Evolutionary conservation across 2,113 vertebrate genomes (phyloP), one percentile per base, ranked within the genome.

Genomic region (Alectura lathami): DNA sequence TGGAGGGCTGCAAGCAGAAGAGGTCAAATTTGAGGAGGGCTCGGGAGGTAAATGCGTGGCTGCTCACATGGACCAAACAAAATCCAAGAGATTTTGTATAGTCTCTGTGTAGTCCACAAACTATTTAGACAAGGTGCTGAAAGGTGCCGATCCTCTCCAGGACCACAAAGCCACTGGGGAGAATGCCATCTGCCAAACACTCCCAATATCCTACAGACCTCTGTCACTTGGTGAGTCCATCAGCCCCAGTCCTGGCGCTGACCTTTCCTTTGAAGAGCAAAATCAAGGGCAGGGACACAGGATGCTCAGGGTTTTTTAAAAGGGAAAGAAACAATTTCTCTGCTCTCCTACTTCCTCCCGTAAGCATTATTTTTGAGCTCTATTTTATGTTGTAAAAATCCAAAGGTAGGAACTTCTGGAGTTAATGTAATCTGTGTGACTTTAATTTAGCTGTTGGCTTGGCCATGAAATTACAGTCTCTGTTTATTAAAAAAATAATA

Each of bases 401-500:
- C 68, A 85, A 80, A 74, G 3, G 23, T 74, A 70, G 26, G 20
- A 89, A 79, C 15, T 91, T 50, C 30, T 68, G 74, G 38, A 84
- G 43, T 84, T 88, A 47, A 68, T 36, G 77, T 60, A 67, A 63
- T 78, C 11, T 43, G 57, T 64, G n/a, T 67, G 53, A 47, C 34
- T 81, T 94, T 54, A 88, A 77, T 85, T 73, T 77, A 88, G 62
- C 36, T 72, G 34, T 82, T 85, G 29, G 38, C 34, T 87, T 14
- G 45, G 75, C 43, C 70, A 73, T 89, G 59, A 30, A 48, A 21
- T 53, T 89, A 30, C 30, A 73, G 40, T 64, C 9, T 79, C 34
- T 68, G 51, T 62, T 94, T 72, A 73, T 79, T 74, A 82, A 83
- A 63, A n/a, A n/a, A n/a, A n/a, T n/a, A n/a, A n/a, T n/a, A n/a